These are phyloP conservation scores for Deilephila porcellus DNA, from an alignment of 2,888 invertebrate species.

Conservation along the genomic window DNA sequence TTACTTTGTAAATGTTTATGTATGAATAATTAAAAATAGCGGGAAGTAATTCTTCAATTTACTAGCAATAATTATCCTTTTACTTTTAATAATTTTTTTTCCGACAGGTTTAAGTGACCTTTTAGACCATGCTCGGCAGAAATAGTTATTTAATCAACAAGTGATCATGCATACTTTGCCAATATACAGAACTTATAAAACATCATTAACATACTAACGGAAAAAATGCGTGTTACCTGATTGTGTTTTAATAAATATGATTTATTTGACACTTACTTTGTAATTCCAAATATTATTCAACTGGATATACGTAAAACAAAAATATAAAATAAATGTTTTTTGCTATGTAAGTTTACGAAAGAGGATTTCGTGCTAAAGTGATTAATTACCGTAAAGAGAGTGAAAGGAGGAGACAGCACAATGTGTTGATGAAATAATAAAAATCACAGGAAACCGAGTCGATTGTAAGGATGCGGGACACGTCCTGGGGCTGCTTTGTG, in stretches of 20 bases:
- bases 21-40: not conserved
- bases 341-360: not conserved
- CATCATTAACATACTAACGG: no score
- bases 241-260: no score
- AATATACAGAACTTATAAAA: no score
- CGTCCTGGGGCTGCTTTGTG: slow-evolving; percentile 45
- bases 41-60: not conserved
- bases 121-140: not conserved
- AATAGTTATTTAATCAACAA: not conserved
- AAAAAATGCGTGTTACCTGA: no score
- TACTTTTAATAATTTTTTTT: not conserved
- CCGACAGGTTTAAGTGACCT: not conserved
- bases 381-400: not conserved
- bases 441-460: not conserved
- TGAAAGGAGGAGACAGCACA: not conserved
- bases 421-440: not conserved
- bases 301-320: no score
- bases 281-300: no score
- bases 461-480: slow-evolving; percentile 43
- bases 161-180: not conserved
- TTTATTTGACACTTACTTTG: no score
- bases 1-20: no score
- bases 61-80: not conserved
- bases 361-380: no score
- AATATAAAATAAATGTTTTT: not conserved